Percentiles rank a stretch among this genome's conserved stretches.
phyloP scores from a whole-genome alignment of 2,797 vertebrate genomes.

The Molossus molossus region DNA sequence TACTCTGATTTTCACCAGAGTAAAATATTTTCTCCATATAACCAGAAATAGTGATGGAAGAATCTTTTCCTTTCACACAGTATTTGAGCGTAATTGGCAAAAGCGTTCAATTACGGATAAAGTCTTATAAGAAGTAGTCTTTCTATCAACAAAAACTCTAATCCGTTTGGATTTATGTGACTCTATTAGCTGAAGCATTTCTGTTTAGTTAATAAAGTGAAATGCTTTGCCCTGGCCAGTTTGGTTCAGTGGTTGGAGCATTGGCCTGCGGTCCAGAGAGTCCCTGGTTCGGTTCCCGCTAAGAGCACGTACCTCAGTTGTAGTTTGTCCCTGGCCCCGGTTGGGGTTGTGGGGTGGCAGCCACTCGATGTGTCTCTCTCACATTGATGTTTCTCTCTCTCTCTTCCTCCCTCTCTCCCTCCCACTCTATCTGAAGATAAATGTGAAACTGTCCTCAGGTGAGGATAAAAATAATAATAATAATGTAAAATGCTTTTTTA shows the following conservation, averaged over 20 bases:
- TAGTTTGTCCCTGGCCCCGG: no score
- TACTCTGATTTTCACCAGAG: constrained; percentile 59
- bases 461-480: not conserved
- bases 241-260: no score
- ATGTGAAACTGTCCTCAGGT: no score
- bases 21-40: constrained; percentile 73
- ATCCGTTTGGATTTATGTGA: constrained; percentile 71
- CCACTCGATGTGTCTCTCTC: no score
- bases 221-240: not conserved
- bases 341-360: no score
- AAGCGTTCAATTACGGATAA: constrained; percentile 72
- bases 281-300: no score
- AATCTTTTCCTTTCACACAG: constrained; percentile 73
- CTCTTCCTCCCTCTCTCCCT: no score
- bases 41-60: constrained; percentile 75
- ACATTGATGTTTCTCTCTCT: no score
- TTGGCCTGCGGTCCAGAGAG: no score
- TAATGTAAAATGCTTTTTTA: constrained; percentile 63
- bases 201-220: constrained; percentile 66
- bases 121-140: constrained; percentile 69
- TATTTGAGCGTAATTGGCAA: constrained; percentile 77
- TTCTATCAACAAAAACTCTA: constrained; percentile 69
- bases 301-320: no score
- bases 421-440: not conserved
- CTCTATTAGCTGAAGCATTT: constrained; percentile 69